Percentiles rank a stretch among this genome's conserved stretches.
Conservation (phyloP, 2,888 invertebrate species). For the Rhogogaster chlorosoma region DNA sequence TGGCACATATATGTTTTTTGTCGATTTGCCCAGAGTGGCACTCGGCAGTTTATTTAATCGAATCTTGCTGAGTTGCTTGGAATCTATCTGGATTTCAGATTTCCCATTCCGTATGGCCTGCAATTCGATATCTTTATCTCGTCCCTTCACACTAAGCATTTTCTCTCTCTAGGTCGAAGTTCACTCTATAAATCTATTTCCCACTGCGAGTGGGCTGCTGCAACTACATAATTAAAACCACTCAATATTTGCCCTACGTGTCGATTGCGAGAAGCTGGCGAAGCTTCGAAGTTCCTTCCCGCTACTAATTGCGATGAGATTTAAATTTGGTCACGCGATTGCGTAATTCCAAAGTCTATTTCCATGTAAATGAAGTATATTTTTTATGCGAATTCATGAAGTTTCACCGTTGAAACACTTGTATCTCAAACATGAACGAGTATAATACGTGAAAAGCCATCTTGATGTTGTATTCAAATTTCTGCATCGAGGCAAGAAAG, state of each 20-base stretch:
- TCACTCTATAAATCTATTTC: not conserved
- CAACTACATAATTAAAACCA: not conserved
- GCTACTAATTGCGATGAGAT: not conserved
- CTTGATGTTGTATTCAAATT: not conserved
- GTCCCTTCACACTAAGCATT: not conserved
- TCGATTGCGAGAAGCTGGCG: not conserved
- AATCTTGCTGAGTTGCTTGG: constrained; percentile 40
- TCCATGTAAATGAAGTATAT: not conserved
- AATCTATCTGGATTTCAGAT: constrained; percentile 45
- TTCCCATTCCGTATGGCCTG: constrained; percentile 30
- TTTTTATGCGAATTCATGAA: not conserved
- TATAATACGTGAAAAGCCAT: not conserved
- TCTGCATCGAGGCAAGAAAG: not conserved
- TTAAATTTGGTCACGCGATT: not conserved
- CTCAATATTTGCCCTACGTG: not conserved
- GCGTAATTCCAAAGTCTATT: not conserved
- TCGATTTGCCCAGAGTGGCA: constrained; percentile 38
- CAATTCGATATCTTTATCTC: constrained; percentile 14
- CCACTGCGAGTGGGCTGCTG: not conserved
- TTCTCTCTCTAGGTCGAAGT: not conserved
- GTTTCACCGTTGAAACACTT: not conserved
- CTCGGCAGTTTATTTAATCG: constrained; percentile 47
- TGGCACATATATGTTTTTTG: constrained; percentile 5
- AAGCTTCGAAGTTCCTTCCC: not conserved
- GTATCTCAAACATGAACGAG: not conserved